Percentiles rank a stretch among this genome's conserved stretches.
Conservation (phyloP, 1,140 invertebrate genomes). For the Zaprionus davidi region DNA sequence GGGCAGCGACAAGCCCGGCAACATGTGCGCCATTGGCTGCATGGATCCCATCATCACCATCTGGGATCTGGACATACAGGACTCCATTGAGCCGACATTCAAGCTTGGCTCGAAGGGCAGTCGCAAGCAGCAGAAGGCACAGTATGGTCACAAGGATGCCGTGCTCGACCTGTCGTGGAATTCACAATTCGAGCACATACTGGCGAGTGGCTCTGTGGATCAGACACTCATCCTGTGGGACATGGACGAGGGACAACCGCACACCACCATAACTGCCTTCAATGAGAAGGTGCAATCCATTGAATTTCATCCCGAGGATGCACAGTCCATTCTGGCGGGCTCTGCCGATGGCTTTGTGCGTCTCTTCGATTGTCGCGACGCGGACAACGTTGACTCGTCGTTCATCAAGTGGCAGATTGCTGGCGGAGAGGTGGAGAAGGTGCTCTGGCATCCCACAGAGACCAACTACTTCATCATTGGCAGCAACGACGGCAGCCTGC, state of each 20-base stretch:
- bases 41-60: slow-evolving; percentile 96
- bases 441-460: slow-evolving; percentile 90
- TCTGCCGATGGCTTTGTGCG: slow-evolving; percentile 88
- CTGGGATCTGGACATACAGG: slow-evolving; percentile 97
- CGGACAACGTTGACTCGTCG: slow-evolving; percentile 84
- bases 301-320: slow-evolving; percentile 93
- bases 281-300: slow-evolving; percentile 94
- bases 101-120: slow-evolving; percentile 91
- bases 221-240: slow-evolving; percentile 96
- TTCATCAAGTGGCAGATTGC: slow-evolving; percentile 89
- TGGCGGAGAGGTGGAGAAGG: slow-evolving; percentile 93
- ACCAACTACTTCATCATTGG: slow-evolving; percentile 87
- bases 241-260: slow-evolving; percentile 90
- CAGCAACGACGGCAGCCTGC: slow-evolving; percentile 91
- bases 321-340: slow-evolving; percentile 92
- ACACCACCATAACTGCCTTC: slow-evolving; percentile 90
- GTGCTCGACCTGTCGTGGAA: slow-evolving; percentile 97
- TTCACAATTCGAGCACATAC: slow-evolving; percentile 90
- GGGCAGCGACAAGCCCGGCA: slow-evolving; percentile 86
- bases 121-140: slow-evolving; percentile 88
- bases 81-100: slow-evolving; percentile 93
- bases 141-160: slow-evolving; percentile 94
- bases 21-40: slow-evolving; percentile 95
- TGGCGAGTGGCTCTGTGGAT: slow-evolving; percentile 97
- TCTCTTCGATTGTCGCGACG: slow-evolving; percentile 91